These are phyloP conservation scores for Caracal caracal DNA, from an alignment of 2,113 vertebrate species.

Conservation along the genomic window DNA sequence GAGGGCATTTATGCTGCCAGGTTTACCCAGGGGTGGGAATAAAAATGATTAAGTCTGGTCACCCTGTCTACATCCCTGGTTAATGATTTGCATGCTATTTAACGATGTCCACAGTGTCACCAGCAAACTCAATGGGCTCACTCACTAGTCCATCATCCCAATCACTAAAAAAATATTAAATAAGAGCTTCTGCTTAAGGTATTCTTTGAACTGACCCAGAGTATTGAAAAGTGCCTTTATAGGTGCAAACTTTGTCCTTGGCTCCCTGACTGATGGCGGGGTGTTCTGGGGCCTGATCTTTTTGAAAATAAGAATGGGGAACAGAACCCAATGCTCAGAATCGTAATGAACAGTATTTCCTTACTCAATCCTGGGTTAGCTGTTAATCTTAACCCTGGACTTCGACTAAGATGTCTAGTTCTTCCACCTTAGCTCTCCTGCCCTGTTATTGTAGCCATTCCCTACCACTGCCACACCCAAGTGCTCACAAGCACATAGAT, in stretches of 20 bases:
- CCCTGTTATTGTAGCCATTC: background rate
- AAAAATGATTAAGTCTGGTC: slow-evolving; percentile 51
- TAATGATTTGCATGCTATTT: slow-evolving; percentile 60
- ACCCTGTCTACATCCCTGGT: background rate
- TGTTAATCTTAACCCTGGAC: background rate
- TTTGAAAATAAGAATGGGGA: background rate
- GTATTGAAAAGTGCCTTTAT: background rate
- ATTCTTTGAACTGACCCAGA: background rate
- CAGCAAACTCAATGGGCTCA: background rate
- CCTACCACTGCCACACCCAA: no score
- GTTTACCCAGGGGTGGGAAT: slow-evolving; percentile 24
- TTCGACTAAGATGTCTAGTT: background rate
- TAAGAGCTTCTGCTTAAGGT: background rate
- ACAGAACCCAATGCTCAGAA: background rate
- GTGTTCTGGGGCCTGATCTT: background rate
- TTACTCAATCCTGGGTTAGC: background rate
- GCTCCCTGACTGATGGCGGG: background rate
- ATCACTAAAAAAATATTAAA: slow-evolving; percentile 44
- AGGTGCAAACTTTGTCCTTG: background rate
- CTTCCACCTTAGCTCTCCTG: background rate
- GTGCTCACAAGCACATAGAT: accelerated
- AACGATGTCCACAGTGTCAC: slow-evolving; percentile 33
- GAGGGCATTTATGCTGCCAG: slow-evolving; percentile 15
- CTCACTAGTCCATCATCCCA: background rate
- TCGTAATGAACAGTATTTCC: background rate